phyloP scores from a whole-genome alignment of 2,113 vertebrate genomes.

The Mola mola region DNA sequence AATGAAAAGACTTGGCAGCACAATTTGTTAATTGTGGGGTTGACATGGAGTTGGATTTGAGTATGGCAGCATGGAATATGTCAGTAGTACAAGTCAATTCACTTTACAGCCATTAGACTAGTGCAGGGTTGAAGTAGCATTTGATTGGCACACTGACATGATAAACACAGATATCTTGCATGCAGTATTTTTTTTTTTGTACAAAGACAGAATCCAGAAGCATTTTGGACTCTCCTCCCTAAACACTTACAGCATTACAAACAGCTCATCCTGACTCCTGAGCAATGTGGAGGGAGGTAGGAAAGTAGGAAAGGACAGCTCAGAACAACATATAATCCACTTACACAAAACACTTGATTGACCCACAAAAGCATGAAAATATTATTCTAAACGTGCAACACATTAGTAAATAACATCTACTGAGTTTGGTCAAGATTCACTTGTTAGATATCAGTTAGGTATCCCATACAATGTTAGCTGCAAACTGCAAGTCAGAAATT shows the following conservation, averaged over 20 bases:
- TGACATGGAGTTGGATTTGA: conserved; percentile 26
- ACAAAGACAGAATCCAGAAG: conserved; percentile 20
- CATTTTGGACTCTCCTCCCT: conserved; percentile 28
- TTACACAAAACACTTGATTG: conserved; percentile 1
- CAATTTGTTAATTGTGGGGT: conserved; percentile 2
- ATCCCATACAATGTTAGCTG: conserved; percentile 8
- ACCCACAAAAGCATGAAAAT: conserved; percentile 8
- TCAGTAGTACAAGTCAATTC: conserved; percentile 28
- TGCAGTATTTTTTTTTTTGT: conserved; percentile 17
- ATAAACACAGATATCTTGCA: conserved; percentile 19
- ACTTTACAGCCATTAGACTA: conserved; percentile 6
- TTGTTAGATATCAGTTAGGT: not conserved
- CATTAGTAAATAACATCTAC: conserved; percentile 41
- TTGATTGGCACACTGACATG: conserved; percentile 13
- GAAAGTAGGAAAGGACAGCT: conserved; percentile 36
- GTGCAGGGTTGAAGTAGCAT: not conserved
- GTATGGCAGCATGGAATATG: conserved; percentile 28
- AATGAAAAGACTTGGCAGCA: conserved; percentile 28
- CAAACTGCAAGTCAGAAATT: conserved; percentile 20
- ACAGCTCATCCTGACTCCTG: conserved; percentile 77
- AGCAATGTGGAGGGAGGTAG: conserved; percentile 29
- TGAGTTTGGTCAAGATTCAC: not conserved
- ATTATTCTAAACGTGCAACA: not conserved
- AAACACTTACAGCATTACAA: conserved; percentile 77
- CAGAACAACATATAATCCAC: conserved; percentile 28